Evolutionary conservation across 2,113 vertebrate species (phyloP).

Genomic region (Strix uralensis): DNA sequence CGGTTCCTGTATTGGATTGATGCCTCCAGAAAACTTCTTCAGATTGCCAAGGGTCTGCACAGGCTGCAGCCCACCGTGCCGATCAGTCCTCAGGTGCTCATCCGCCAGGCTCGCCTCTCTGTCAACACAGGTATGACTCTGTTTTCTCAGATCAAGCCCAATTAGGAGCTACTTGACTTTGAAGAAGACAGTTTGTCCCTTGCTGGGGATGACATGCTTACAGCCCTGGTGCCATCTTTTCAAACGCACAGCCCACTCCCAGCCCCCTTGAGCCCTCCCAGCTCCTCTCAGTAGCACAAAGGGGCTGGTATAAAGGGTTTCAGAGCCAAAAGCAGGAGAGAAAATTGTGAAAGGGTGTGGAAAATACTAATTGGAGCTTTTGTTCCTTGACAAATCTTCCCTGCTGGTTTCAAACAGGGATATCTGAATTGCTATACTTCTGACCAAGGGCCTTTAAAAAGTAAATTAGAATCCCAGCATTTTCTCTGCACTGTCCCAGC

Average conservation of each 20-base stretch:
- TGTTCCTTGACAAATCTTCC: conserved; percentile 79
- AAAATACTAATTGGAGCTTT: conserved; percentile 85
- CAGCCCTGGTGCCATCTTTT: conserved; percentile 33
- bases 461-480: conserved; percentile 70
- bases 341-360: conserved; percentile 84
- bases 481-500: conserved; percentile 61
- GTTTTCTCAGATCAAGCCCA: background rate
- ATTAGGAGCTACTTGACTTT: conserved; percentile 31
- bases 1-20: conserved; percentile 90
- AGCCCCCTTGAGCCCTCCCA: conserved; percentile 8
- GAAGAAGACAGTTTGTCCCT: conserved; percentile 7
- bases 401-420: conserved; percentile 78
- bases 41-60: conserved; percentile 83
- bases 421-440: conserved; percentile 78
- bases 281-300: conserved; percentile 73
- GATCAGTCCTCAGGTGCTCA: conserved; percentile 89
- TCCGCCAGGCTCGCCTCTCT: conserved; percentile 88
- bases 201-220: background rate
- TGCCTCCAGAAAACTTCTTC: conserved; percentile 80
- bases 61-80: conserved; percentile 71
- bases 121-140: conserved; percentile 78
- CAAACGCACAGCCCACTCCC: background rate
- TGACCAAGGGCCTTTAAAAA: conserved; percentile 69
- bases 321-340: conserved; percentile 71
- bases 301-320: conserved; percentile 69